Percentiles rank a stretch among this genome's conserved stretches.
Conservation (phyloP, 2,797 vertebrate genomes). For the Enoplosus armatus region DNA sequence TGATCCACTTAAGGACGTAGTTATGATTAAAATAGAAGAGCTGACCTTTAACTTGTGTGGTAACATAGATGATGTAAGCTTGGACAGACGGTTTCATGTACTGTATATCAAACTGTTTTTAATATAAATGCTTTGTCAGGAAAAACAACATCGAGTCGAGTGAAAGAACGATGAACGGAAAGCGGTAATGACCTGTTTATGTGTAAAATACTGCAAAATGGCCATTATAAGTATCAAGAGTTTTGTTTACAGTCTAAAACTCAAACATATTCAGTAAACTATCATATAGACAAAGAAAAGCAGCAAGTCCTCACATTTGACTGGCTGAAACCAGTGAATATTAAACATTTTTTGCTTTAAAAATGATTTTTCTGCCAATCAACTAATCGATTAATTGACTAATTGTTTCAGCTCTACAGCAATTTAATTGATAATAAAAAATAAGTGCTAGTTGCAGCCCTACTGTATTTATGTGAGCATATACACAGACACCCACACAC, state of each 20-base stretch:
- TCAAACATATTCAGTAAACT: background rate
- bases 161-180: background rate
- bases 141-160: background rate
- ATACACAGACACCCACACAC: conserved; percentile 16
- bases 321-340: background rate
- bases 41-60: conserved; percentile 31
- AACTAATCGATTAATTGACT: background rate
- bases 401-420: background rate
- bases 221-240: background rate
- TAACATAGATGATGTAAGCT: conserved; percentile 33
- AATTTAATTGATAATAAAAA: background rate
- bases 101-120: background rate
- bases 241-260: background rate
- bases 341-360: background rate
- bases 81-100: conserved; percentile 1
- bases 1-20: conserved; percentile 30
- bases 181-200: background rate
- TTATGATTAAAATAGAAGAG: conserved; percentile 44
- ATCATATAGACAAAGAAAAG: background rate
- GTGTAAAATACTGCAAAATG: background rate
- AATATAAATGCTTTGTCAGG: background rate
- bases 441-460: background rate
- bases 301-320: conserved; percentile 3
- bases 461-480: background rate
- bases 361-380: background rate